Evolutionary conservation across 2,888 invertebrate species (phyloP).

Genomic region (Iselma pallidipennis): DNA sequence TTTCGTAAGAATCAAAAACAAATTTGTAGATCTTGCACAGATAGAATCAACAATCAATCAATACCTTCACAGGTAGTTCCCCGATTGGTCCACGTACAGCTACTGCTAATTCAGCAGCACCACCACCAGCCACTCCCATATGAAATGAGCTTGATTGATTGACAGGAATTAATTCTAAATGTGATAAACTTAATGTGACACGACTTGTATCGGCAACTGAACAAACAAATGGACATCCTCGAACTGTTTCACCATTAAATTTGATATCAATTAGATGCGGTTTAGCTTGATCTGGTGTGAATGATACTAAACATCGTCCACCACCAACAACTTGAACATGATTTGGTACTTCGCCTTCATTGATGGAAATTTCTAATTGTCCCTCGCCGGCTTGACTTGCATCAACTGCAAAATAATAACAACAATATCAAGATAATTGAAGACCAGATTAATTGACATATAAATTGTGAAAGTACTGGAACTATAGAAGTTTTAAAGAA

Average conservation of each 20-base stretch:
- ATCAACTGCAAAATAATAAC: slow-evolving; percentile 73
- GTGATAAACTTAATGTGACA: slow-evolving; percentile 72
- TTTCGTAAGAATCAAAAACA: background rate
- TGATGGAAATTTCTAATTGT: slow-evolving; percentile 98
- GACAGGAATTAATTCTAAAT: slow-evolving; percentile 84
- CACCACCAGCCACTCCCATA: slow-evolving; percentile 74
- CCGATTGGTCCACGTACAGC: slow-evolving; percentile 86
- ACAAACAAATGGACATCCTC: slow-evolving; percentile 88
- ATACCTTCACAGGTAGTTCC: slow-evolving; percentile 77
- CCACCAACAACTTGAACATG: slow-evolving; percentile 96
- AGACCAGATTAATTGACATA: slow-evolving; percentile 12
- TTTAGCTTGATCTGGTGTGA: slow-evolving; percentile 89
- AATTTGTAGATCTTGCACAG: background rate
- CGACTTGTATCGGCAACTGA: slow-evolving; percentile 80
- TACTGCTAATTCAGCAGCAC: slow-evolving; percentile 83
- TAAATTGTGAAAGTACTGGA: slow-evolving; percentile 16
- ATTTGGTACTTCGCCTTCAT: slow-evolving; percentile 98
- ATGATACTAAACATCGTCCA: slow-evolving; percentile 91
- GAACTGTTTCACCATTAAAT: slow-evolving; percentile 93
- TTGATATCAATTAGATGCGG: slow-evolving; percentile 94
- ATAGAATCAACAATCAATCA: background rate
- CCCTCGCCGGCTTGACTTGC: slow-evolving; percentile 99
- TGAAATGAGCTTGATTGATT: slow-evolving; percentile 79
- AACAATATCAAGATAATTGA: slow-evolving; percentile 4
- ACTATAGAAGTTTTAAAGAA: background rate